Evolutionary conservation across 1,140 invertebrate genomes (phyloP).

Genomic region (Dolichoris vasculosae): DNA sequence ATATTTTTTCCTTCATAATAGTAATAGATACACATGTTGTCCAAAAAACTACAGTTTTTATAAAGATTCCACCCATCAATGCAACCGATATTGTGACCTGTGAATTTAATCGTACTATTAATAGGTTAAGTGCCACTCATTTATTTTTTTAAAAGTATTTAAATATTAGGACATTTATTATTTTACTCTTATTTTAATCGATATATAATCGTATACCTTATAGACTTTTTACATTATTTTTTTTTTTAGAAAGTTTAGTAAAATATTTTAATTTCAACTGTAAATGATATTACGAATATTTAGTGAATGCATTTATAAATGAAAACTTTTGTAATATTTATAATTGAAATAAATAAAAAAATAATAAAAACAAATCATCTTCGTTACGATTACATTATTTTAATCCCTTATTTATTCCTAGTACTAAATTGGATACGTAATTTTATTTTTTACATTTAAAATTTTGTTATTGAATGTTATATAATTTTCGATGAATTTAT

Average conservation of each 20-base stretch:
- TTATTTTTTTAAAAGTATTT: slow-evolving; percentile 49
- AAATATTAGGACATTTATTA: slow-evolving; percentile 38
- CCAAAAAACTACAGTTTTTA: slow-evolving; percentile 50
- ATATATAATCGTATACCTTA: slow-evolving; percentile 37
- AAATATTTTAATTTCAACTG: slow-evolving; percentile 41
- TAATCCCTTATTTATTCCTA: background rate
- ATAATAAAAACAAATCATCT: background rate
- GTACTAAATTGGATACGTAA: too few species aligned
- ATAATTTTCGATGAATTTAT: too few species aligned
- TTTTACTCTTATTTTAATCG: slow-evolving; percentile 49
- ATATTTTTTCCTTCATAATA: slow-evolving; percentile 19
- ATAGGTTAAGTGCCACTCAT: slow-evolving; percentile 50
- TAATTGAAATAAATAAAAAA: slow-evolving; percentile 49
- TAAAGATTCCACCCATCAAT: slow-evolving; percentile 30
- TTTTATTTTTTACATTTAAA: too few species aligned
- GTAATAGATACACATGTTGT: slow-evolving; percentile 33
- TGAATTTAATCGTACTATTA: slow-evolving; percentile 50
- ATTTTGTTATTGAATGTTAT: too few species aligned
- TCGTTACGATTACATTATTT: background rate
- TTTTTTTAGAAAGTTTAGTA: slow-evolving; percentile 31
- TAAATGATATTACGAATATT: slow-evolving; percentile 49
- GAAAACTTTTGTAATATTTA: slow-evolving; percentile 51
- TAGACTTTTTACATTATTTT: slow-evolving; percentile 52
- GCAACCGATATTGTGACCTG: slow-evolving; percentile 50
- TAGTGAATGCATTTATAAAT: slow-evolving; percentile 44